phyloP scores from a whole-genome alignment of 2,888 invertebrate species.

The Xiphydria camelus region DNA sequence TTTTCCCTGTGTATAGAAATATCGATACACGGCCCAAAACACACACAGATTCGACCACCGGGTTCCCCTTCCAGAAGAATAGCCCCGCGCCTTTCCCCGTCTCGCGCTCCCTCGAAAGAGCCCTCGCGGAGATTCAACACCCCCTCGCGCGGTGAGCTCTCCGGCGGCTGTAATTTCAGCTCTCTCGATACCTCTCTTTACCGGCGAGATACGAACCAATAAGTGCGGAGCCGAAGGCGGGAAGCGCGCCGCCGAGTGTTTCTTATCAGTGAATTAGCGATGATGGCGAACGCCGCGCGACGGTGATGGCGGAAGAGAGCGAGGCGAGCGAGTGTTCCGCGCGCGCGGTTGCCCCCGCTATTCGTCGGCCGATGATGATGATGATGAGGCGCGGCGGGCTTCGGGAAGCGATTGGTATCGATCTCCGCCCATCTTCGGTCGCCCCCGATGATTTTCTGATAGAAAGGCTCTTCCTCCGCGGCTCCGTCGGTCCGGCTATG shows the following conservation, averaged over 20 bases:
- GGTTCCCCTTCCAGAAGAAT: no score
- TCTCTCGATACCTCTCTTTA: conserved; percentile 30
- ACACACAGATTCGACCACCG: no score
- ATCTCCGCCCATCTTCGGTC: conserved; percentile 33
- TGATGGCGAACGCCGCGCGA: conserved; percentile 28
- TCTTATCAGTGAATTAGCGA: conserved; percentile 54
- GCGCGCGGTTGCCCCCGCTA: background rate
- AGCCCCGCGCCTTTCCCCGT: no score
- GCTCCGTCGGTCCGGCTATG: no score
- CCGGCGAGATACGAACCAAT: conserved; percentile 46
- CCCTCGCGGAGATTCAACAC: no score
- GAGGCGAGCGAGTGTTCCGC: no score
- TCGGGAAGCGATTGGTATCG: conserved; percentile 44
- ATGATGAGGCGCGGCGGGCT: conserved; percentile 40
- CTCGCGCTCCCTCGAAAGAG: no score
- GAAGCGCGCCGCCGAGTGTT: conserved; percentile 38
- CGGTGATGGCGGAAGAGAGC: conserved; percentile 6
- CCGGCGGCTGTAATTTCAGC: conserved; percentile 21
- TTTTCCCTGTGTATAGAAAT: no score
- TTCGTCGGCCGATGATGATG: conserved; percentile 42
- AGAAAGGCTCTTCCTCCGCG: conserved; percentile 22
- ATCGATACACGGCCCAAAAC: no score
- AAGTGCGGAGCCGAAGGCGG: conserved; percentile 38
- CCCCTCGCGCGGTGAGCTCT: no score
- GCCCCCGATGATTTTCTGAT: conserved; percentile 34